Evolutionary conservation across 1,140 invertebrate genomes (phyloP).

Genomic region (Anadara kagoshimensis): DNA sequence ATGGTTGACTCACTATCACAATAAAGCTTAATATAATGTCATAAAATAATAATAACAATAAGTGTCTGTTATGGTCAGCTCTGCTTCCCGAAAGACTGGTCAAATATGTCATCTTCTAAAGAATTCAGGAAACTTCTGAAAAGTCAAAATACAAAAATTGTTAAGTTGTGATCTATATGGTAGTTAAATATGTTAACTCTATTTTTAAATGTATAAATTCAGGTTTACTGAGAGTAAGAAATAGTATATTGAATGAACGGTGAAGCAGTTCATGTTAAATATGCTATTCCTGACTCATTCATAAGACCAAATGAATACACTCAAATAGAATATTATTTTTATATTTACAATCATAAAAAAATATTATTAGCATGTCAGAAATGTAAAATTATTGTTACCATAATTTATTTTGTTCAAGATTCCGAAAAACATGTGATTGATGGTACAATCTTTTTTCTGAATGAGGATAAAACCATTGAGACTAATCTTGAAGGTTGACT

Average conservation of each 20-base stretch:
- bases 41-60: too few relatives aligned
- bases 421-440: neutral
- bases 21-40: too few relatives aligned
- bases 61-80: constrained; percentile 27
- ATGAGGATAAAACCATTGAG: neutral
- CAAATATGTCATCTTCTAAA: constrained; percentile 61
- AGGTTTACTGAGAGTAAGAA: too few relatives aligned
- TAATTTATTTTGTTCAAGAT: neutral
- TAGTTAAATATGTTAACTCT: neutral
- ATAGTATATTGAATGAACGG: too few relatives aligned
- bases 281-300: too few relatives aligned
- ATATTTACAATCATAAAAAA: too few relatives aligned
- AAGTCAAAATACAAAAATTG: constrained; percentile 24
- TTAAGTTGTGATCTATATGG: neutral
- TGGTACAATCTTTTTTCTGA: neutral
- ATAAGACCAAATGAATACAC: too few relatives aligned
- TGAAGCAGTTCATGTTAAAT: too few relatives aligned
- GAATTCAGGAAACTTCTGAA: constrained; percentile 63
- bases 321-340: too few relatives aligned
- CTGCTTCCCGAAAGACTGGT: constrained; percentile 61
- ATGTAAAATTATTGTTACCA: neutral
- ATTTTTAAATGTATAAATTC: neutral
- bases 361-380: too few relatives aligned
- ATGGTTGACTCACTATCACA: too few relatives aligned
- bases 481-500: neutral